Base-by-base conservation (phyloP, 2,797 vertebrate genomes). In the Loriculus beryllinus region DNA sequence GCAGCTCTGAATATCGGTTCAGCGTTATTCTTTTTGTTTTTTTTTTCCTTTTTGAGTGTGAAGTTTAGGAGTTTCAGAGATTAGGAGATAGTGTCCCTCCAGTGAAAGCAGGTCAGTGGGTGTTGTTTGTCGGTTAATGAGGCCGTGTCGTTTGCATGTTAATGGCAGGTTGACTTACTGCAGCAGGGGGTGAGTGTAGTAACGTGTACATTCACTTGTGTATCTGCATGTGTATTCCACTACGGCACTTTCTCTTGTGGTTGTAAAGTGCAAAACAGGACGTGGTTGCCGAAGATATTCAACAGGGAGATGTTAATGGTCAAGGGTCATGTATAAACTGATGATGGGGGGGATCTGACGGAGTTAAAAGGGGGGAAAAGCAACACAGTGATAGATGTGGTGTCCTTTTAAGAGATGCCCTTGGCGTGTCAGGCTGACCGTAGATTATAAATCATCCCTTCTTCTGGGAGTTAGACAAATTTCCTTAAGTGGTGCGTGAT, bases 161-260 rank as follows among this genome's bases (percentile, higher is more conserved):
- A 98, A 98, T 98, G 93, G 95, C 43, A 96, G 95, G 94, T 95
- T 98, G 97, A 96, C 97, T 97, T 97, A 96, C 74, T 96, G 97
- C 91, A 97, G 96, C 94, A 65, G 88, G 90, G 88, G 94, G 88
- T 90, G 94, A 65, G 69, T 47, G 62, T 79, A 80, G 96, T 96
- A 92, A 93, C 84, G 49, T 43, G 90, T 81, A 79, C 67, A 63
- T 79, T 91, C 86, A 75, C 97, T 98, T 98, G 97, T 97, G 95
- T 97, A 97, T 98, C 98, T 97, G 94, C 94, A 67, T 98, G 98
- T 98, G 97, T 98, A 98, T 98, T 98, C 96, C 92, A 83, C 92
- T 62, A 42, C 35, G 64, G 74, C 92, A 87, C 96, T 97, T 95
- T 97, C 93, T 95, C 78, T 68, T 67, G 91, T 72, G 88, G 76